phyloP scores from a whole-genome alignment of 2,888 invertebrate species.

The Tineola bisselliella region DNA sequence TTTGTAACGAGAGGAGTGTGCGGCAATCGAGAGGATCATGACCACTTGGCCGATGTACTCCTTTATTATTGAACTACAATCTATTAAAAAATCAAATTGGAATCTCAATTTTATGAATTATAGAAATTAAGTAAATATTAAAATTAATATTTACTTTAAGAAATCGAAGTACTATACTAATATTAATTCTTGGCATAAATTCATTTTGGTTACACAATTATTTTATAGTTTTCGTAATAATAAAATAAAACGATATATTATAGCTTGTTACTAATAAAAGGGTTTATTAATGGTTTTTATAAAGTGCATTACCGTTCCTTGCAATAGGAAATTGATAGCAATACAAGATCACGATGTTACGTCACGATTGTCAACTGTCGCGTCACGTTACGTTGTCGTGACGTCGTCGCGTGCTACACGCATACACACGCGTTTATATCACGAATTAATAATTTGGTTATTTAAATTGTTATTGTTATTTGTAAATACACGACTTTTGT shows the following conservation, averaged over 20 bases:
- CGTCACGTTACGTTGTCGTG: slow-evolving; percentile 5
- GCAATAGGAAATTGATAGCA: background rate
- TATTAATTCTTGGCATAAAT: too few species aligned
- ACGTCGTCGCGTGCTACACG: background rate
- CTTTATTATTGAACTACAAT: too few species aligned
- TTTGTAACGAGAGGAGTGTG: too few species aligned
- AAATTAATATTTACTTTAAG: too few species aligned
- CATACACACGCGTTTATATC: background rate
- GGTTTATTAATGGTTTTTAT: background rate
- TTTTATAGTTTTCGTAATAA: too few species aligned
- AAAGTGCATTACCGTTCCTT: background rate
- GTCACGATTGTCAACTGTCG: slow-evolving; percentile 6
- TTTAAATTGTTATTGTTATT: background rate
- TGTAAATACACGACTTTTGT: background rate
- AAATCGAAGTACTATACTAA: too few species aligned
- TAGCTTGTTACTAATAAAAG: background rate
- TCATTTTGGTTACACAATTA: too few species aligned
- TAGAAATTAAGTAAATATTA: too few species aligned
- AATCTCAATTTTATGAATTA: too few species aligned
- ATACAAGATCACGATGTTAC: slow-evolving; percentile 2
- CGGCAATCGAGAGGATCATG: too few species aligned
- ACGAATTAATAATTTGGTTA: background rate
- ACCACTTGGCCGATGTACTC: too few species aligned
- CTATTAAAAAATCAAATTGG: too few species aligned
- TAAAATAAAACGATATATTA: background rate